These are phyloP conservation scores for Bombyx huttoni DNA, from an alignment of 2,888 invertebrate species.

Conservation along the genomic window DNA sequence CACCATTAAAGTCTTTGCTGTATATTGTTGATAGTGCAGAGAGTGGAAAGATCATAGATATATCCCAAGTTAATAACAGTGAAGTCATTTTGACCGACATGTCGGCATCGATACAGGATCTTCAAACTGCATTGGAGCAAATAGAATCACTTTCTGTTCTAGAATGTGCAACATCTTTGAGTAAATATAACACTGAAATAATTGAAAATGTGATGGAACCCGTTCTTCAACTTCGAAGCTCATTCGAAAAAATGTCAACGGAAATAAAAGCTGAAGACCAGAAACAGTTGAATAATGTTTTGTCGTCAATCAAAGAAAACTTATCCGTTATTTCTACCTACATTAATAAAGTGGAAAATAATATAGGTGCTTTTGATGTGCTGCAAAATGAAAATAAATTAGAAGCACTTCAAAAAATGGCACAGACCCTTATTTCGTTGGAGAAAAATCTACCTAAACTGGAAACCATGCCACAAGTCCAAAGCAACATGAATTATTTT, in stretches of 20 bases:
- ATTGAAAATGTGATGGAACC: slow-evolving; percentile 76
- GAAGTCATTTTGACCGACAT: slow-evolving; percentile 54
- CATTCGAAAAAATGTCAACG: slow-evolving; percentile 60
- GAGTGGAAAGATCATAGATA: slow-evolving; percentile 22
- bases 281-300: slow-evolving; percentile 32
- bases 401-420: slow-evolving; percentile 55
- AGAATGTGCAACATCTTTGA: slow-evolving; percentile 47
- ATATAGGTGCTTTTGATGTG: slow-evolving; percentile 46
- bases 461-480: slow-evolving; percentile 32
- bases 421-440: slow-evolving; percentile 51
- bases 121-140: slow-evolving; percentile 58
- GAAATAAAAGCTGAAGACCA: slow-evolving; percentile 32
- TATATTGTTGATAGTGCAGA: slow-evolving; percentile 44
- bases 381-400: slow-evolving; percentile 57
- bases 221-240: slow-evolving; percentile 74
- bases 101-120: slow-evolving; percentile 60
- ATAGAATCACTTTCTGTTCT: slow-evolving; percentile 66
- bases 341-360: slow-evolving; percentile 34
- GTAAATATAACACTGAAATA: slow-evolving; percentile 71
- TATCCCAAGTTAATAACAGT: slow-evolving; percentile 31
- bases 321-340: slow-evolving; percentile 42
- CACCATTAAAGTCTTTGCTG: slow-evolving; percentile 42
- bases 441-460: slow-evolving; percentile 49
- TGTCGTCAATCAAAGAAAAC: slow-evolving; percentile 41
- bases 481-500: slow-evolving; percentile 39